Base-by-base conservation (phyloP, 2,888 invertebrate genomes). In the Drosophila pegasa region DNA sequence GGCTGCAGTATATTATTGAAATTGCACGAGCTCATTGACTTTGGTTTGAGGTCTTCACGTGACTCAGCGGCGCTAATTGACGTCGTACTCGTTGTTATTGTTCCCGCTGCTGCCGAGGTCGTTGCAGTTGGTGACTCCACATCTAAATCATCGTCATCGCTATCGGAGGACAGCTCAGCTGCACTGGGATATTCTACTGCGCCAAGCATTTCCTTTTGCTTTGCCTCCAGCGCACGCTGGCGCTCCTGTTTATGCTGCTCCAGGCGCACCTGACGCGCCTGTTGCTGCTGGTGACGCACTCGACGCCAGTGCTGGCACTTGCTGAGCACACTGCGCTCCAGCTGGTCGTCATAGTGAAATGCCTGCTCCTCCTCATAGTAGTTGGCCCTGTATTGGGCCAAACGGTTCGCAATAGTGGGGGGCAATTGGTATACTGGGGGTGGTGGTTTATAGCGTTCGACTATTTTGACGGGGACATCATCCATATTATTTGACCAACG, bases 401-500 rank as follows among this genome's bases (percentile, higher is more conserved):
- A 81, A 77, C 93, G 92, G 85, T 94, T 94, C 43, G 93, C 91
- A 79, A 94, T 93, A 41, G 93, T 93, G 70, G 93, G 93, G 41
- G 95, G 94, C 70, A 95, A 89, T 55, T 90, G 90, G 78, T 94
- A 94, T 55, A 95, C 94, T 90, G 93, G 94, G 60, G 95, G 95
- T 25, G 97, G 97, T 76, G 96, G 96, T 91, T 96, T 96, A 91
- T 96, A 97, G 87, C 95, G 95, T 92, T 97, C 97, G 50, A 96
- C 95, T 92, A 97, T 97, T 93, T 97, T 97, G 67, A 97, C 97
- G 88, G 96, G 95, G 82, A 97, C 95, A 79, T 95, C 96, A 92
- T 97, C 97, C 95, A 96, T 95, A 71, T 80, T 83, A 78, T 71
- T 61, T 50, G 43, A 40, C 59, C 56, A 60, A 47, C 61, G 35